Evolutionary conservation across 1,140 invertebrate species (phyloP).

Genomic region (Dendrolimus punctatus): DNA sequence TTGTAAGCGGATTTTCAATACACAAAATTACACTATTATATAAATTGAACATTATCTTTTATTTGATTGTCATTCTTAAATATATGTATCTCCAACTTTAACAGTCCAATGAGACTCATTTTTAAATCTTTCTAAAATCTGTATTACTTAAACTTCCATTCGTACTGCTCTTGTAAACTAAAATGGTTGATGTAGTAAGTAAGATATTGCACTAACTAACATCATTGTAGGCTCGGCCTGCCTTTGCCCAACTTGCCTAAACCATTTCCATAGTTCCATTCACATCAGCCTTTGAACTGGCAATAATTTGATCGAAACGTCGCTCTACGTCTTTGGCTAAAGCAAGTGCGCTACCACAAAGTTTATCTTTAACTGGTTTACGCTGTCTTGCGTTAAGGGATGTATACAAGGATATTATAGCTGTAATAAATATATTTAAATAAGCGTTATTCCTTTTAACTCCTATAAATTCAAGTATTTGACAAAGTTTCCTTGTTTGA

Average conservation of each 20-base stretch:
- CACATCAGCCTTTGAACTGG: constrained; percentile 44
- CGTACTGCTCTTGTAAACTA: constrained; percentile 15
- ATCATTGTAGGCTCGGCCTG: constrained; percentile 2
- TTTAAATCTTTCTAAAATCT: too few relatives aligned
- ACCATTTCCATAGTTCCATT: constrained; percentile 41
- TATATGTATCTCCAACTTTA: too few relatives aligned
- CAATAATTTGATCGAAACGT: constrained; percentile 56
- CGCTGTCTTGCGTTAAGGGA: constrained; percentile 15
- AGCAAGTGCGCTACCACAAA: constrained; percentile 34
- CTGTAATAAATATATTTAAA: too few relatives aligned
- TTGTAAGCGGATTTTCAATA: too few relatives aligned
- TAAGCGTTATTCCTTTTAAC: too few relatives aligned
- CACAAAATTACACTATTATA: too few relatives aligned
- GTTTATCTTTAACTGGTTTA: constrained; percentile 44
- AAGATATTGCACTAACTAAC: constrained; percentile 5
- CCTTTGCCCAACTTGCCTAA: constrained; percentile 27
- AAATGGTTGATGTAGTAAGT: not conserved
- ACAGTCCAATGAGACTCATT: too few relatives aligned
- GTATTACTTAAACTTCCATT: not conserved
- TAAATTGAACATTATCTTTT: too few relatives aligned
- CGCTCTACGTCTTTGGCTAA: constrained; percentile 29
- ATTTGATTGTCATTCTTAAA: too few relatives aligned
- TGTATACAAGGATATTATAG: too few relatives aligned
- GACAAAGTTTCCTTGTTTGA: too few relatives aligned
- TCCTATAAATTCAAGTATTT: too few relatives aligned